Evolutionary conservation across 2,113 vertebrate genomes (phyloP).

Genomic region (Oncorhynchus clarkii): DNA sequence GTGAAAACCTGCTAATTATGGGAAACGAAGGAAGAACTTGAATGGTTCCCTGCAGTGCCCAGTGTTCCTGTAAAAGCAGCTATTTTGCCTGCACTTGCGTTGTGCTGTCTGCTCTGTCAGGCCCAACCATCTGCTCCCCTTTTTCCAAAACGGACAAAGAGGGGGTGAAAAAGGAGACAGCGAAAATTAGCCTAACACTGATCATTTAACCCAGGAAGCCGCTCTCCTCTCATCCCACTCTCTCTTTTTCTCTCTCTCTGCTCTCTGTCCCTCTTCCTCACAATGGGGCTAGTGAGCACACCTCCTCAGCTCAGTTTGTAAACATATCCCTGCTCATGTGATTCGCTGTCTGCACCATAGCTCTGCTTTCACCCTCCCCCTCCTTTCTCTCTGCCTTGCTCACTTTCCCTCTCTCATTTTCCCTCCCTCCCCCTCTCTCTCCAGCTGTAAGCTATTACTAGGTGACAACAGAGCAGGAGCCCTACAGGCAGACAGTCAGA

Average conservation of each 20-base stretch:
- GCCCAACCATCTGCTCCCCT: slow-evolving; percentile 37
- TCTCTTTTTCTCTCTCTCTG: background rate
- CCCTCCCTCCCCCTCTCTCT: slow-evolving; percentile 25
- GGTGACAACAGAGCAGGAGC: slow-evolving; percentile 57
- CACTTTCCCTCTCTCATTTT: slow-evolving; percentile 36
- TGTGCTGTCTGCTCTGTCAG: slow-evolving; percentile 42
- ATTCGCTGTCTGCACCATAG: slow-evolving; percentile 67
- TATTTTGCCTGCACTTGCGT: slow-evolving; percentile 41
- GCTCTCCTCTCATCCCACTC: slow-evolving; percentile 30
- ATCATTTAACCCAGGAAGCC: slow-evolving; percentile 19
- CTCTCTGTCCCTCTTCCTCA: slow-evolving; percentile 31
- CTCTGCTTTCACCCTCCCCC: slow-evolving; percentile 65
- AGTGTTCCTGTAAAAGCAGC: slow-evolving; percentile 38
- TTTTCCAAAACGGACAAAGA: slow-evolving; percentile 1
- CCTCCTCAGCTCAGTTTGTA: slow-evolving; percentile 68
- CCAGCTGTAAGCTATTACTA: slow-evolving; percentile 66
- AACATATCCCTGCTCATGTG: slow-evolving; percentile 79
- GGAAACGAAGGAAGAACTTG: slow-evolving; percentile 58
- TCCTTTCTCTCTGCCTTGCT: slow-evolving; percentile 48
- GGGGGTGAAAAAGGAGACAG: background rate
- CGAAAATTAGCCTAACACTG: slow-evolving; percentile 1
- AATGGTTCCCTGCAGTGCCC: slow-evolving; percentile 49
- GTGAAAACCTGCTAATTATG: slow-evolving; percentile 51
- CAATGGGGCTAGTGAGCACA: slow-evolving; percentile 39
- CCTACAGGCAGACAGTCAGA: slow-evolving; percentile 22